A percentile compares a stretch with the other conserved stretches of the same genome.
phyloP scores from a whole-genome alignment of 2,797 vertebrate genomes.

The Hippocampus kuda region DNA sequence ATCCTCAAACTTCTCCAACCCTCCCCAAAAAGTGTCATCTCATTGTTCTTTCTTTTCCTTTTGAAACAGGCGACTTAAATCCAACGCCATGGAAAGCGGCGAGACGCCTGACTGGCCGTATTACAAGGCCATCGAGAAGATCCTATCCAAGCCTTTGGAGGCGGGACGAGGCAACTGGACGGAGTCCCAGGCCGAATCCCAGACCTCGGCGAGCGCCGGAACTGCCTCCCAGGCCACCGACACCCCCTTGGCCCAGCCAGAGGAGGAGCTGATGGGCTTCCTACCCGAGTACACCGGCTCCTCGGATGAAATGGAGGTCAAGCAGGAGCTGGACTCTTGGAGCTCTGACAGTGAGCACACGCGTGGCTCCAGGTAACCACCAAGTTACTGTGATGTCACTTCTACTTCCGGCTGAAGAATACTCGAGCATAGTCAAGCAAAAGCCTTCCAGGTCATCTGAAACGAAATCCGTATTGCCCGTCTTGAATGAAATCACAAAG shows the following conservation, averaged over 20 bases:
- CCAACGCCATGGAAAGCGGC: constrained; percentile 72
- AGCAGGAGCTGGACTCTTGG: constrained; percentile 81
- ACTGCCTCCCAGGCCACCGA: constrained; percentile 72
- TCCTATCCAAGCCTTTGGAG: constrained; percentile 85
- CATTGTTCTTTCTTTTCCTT: constrained; percentile 5
- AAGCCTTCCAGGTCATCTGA: too few species aligned
- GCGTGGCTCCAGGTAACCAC: constrained; percentile 58
- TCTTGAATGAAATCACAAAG: too few species aligned
- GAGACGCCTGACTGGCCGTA: constrained; percentile 89
- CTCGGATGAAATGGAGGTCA: constrained; percentile 83
- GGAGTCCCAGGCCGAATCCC: constrained; percentile 62
- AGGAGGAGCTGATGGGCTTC: constrained; percentile 76
- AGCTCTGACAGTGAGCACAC: constrained; percentile 78
- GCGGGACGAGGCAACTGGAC: constrained; percentile 72
- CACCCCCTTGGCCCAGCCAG: constrained; percentile 72
- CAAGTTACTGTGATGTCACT: background rate
- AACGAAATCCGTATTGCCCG: too few species aligned
- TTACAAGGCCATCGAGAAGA: constrained; percentile 90
- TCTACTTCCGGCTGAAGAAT: too few species aligned
- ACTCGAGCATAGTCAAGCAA: too few species aligned
- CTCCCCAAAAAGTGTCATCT: background rate
- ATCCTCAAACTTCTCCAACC: background rate
- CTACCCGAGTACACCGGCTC: constrained; percentile 84
- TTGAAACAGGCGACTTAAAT: constrained; percentile 81
- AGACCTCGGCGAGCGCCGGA: constrained; percentile 52